These are phyloP conservation scores for Troilus luridus DNA, from an alignment of 2,888 invertebrate genomes.

Conservation along the genomic window DNA sequence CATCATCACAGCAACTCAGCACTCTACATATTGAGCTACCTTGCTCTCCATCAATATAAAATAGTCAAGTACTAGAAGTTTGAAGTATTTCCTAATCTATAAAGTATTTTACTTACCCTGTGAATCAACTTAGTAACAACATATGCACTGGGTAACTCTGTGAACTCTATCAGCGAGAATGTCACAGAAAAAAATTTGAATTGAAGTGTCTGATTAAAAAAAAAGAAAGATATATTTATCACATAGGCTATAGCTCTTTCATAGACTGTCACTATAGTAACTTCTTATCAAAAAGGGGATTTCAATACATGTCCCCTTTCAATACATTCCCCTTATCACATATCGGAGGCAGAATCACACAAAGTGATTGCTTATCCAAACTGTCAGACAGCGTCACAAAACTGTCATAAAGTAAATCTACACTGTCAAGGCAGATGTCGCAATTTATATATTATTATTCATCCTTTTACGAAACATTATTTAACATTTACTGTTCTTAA, in stretches of 20 bases:
- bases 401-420: background rate
- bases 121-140: too few relatives aligned
- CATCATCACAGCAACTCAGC: too few relatives aligned
- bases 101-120: too few relatives aligned
- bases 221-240: background rate
- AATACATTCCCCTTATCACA: background rate
- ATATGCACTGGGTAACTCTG: too few relatives aligned
- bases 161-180: too few relatives aligned
- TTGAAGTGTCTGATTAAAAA: too few relatives aligned
- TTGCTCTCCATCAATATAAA: too few relatives aligned
- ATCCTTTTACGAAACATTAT: background rate
- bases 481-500: background rate
- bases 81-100: too few relatives aligned
- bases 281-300: background rate
- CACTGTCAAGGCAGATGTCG: background rate
- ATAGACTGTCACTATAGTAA: background rate
- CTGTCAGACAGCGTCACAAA: background rate
- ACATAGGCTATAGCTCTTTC: background rate
- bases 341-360: background rate
- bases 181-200: too few relatives aligned
- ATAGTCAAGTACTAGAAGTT: too few relatives aligned
- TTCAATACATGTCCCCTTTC: background rate
- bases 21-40: too few relatives aligned
- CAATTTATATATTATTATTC: background rate
- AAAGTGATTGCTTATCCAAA: slow-evolving; percentile 27